A percentile compares a stretch with the other conserved stretches of the same genome.
Evolutionary conservation across 2,113 vertebrate genomes (phyloP).

Genomic region (Ictidomys tridecemlineatus): DNA sequence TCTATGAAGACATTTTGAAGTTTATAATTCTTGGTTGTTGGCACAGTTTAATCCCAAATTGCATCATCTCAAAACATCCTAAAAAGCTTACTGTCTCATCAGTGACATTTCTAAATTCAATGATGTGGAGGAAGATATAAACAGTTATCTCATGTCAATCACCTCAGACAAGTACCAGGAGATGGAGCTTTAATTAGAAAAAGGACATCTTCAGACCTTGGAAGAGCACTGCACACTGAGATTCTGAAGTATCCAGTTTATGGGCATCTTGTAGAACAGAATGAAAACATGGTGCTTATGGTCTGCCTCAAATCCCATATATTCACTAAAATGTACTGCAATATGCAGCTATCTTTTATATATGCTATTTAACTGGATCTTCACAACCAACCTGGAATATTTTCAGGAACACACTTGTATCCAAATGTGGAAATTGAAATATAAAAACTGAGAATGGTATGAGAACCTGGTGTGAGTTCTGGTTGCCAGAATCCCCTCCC

Average conservation of each 20-base stretch:
- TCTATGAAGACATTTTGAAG: conserved; percentile 45
- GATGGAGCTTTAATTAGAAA: background rate
- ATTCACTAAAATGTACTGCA: background rate
- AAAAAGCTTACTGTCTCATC: background rate
- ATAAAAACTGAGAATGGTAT: background rate
- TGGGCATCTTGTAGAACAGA: background rate
- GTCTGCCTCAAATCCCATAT: background rate
- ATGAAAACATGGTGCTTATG: background rate
- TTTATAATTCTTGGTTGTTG: background rate
- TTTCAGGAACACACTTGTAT: background rate
- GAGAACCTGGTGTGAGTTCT: background rate
- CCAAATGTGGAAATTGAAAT: background rate
- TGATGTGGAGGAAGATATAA: background rate
- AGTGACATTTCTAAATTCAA: conserved; percentile 12
- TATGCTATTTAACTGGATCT: background rate
- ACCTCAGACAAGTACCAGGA: background rate
- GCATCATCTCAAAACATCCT: background rate
- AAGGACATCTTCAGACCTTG: background rate
- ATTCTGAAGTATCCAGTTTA: background rate
- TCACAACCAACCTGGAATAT: background rate
- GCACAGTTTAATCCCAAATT: conserved; percentile 39
- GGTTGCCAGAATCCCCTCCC: background rate
- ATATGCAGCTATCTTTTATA: background rate
- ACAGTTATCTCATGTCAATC: background rate
- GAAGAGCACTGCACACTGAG: background rate